Conservation (phyloP, 2,888 invertebrate species). For the Ormyrus pomaceus region DNA sequence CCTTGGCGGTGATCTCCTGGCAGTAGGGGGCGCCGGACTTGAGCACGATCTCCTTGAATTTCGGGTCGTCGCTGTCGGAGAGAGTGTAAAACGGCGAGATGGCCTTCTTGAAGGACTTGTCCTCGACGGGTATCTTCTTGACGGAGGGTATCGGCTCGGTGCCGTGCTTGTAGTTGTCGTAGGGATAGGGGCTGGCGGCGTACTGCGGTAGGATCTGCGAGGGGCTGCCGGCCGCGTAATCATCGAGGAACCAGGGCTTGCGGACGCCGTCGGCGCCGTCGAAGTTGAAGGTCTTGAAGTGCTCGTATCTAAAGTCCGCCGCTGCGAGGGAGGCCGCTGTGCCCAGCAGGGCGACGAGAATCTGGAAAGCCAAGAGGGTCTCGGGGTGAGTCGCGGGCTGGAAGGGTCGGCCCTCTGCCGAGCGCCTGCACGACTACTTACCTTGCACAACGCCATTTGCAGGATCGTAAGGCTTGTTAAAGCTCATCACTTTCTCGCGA, state of each 20-base stretch:
- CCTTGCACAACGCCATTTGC: conserved; percentile 44
- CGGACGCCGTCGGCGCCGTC: conserved; percentile 21
- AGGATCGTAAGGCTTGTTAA: conserved; percentile 47
- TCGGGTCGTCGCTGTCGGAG: conserved; percentile 57
- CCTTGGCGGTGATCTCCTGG: conserved; percentile 60
- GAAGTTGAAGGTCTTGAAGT: conserved; percentile 51
- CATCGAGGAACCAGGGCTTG: conserved; percentile 49
- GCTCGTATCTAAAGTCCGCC: conserved; percentile 57
- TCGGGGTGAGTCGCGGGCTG: too few relatives aligned
- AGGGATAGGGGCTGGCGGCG: neutral
- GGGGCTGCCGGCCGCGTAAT: neutral
- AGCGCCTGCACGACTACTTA: neutral
- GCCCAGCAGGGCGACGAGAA: conserved; percentile 57
- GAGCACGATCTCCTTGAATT: conserved; percentile 58
- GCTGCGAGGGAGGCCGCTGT: conserved; percentile 54
- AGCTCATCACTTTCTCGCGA: conserved; percentile 67
- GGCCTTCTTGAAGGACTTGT: conserved; percentile 64
- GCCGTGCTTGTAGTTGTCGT: conserved; percentile 41
- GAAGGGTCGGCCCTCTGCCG: too few relatives aligned
- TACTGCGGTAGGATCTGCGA: conserved; percentile 35
- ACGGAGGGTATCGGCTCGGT: conserved; percentile 39
- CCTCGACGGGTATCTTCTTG: conserved; percentile 63
- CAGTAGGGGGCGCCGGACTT: conserved; percentile 64
- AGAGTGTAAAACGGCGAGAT: conserved; percentile 58
- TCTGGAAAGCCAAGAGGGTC: conserved; percentile 50